Evolutionary conservation across 2,113 vertebrate species (phyloP).

Genomic region (Pongo abelii): DNA sequence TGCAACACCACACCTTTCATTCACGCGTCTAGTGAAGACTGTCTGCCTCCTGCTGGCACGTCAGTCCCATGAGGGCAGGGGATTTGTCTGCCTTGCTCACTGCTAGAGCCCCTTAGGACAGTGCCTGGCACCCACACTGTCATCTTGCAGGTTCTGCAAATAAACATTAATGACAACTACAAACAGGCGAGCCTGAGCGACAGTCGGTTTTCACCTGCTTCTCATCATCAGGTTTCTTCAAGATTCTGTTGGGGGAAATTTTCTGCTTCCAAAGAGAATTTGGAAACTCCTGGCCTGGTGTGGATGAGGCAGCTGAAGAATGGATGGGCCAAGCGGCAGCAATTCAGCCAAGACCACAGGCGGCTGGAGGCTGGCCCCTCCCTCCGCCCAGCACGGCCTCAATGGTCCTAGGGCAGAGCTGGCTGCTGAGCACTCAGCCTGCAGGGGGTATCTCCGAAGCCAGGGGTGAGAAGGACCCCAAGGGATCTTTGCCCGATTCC

Average conservation of each 20-base stretch:
- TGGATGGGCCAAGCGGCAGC: background rate
- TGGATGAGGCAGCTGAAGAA: background rate
- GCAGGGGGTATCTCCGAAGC: background rate
- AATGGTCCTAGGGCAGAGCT: background rate
- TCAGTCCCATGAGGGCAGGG: background rate
- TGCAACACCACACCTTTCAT: background rate
- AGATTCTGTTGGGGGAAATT: background rate
- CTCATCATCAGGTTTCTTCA: background rate
- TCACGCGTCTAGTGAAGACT: background rate
- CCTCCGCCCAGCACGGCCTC: background rate
- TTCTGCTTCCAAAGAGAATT: background rate
- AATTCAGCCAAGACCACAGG: background rate
- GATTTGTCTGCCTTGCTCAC: background rate
- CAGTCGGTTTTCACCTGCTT: background rate
- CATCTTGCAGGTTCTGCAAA: background rate
- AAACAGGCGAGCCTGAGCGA: background rate
- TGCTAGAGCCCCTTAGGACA: background rate
- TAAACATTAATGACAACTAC: background rate
- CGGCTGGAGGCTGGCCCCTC: fast-evolving
- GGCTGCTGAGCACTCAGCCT: background rate
- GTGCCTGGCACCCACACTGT: background rate
- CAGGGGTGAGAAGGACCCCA: background rate
- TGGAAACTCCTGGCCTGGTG: background rate
- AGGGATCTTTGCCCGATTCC: background rate
- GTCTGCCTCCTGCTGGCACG: background rate